phyloP scores from a whole-genome alignment of 2,113 vertebrate genomes.

The Rhynchomys soricoides region DNA sequence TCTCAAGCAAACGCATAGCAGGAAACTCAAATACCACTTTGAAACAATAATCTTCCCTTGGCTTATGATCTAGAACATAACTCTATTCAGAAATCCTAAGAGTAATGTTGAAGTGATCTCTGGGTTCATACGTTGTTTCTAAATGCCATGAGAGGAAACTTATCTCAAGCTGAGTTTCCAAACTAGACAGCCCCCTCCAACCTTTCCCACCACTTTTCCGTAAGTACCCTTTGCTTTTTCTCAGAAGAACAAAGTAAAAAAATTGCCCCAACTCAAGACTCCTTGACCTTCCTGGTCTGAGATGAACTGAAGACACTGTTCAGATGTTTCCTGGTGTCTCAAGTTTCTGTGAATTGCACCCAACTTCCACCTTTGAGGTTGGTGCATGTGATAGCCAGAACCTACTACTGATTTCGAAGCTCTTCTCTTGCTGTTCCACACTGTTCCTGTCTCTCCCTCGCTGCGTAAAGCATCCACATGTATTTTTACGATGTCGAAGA shows the following conservation, averaged over 20 bases:
- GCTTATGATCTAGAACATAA: conserved; percentile 56
- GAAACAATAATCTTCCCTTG: conserved; percentile 52
- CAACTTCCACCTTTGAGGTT: conserved; percentile 44
- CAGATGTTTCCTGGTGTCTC: conserved; percentile 31
- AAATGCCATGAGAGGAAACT: conserved; percentile 62
- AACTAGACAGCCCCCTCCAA: background rate
- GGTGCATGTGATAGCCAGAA: conserved; percentile 43
- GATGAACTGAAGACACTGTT: conserved; percentile 53
- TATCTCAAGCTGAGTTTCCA: conserved; percentile 48
- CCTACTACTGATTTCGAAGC: background rate
- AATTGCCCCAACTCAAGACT: background rate
- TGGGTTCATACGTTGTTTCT: conserved; percentile 66
- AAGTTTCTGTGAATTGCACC: background rate
- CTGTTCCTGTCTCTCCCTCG: background rate
- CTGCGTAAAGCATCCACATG: background rate
- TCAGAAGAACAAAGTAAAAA: conserved; percentile 54
- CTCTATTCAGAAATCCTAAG: conserved; percentile 56
- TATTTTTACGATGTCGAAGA: background rate
- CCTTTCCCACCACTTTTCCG: no score
- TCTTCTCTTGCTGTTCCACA: background rate
- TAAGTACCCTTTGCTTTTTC: conserved; percentile 51
- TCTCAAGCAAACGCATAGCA: conserved; percentile 56
- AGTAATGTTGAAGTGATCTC: conserved; percentile 25
- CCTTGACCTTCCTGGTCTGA: conserved; percentile 18
- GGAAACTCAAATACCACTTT: conserved; percentile 65